Percentiles rank a stretch among this genome's conserved stretches.
Evolutionary conservation across 2,888 invertebrate genomes (phyloP).

Genomic region (Auanema sp.): DNA sequence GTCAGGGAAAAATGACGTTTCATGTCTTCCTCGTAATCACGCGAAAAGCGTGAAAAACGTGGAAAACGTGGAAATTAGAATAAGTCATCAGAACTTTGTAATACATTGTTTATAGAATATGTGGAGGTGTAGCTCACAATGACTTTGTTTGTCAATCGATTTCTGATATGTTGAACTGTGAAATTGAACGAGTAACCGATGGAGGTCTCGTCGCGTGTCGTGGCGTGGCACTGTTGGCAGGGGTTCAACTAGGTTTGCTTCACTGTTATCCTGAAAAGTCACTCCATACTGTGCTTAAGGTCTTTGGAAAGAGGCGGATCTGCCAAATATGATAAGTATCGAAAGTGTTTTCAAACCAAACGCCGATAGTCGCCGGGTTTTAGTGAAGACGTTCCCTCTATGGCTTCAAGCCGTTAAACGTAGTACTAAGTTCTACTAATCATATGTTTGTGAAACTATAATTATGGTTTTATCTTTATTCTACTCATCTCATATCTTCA

Average conservation of each 20-base stretch:
- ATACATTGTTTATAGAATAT: constrained; percentile 72
- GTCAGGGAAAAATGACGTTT: background rate
- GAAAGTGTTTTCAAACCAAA: constrained; percentile 41
- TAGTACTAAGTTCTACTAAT: constrained; percentile 42
- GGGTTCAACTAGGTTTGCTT: constrained; percentile 75
- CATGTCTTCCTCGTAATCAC: background rate
- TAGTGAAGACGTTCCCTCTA: constrained; percentile 35
- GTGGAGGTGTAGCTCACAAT: constrained; percentile 94
- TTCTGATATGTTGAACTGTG: constrained; percentile 78
- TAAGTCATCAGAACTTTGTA: too few relatives aligned
- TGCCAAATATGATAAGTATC: constrained; percentile 33
- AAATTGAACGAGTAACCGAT: constrained; percentile 76
- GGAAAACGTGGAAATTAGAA: too few relatives aligned
- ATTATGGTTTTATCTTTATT: too few relatives aligned
- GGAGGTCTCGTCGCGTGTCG: constrained; percentile 73
- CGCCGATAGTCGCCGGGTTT: constrained; percentile 8
- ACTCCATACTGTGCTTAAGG: constrained; percentile 24
- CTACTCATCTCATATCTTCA: too few relatives aligned
- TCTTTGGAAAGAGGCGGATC: constrained; percentile 37
- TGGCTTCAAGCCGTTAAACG: constrained; percentile 49
- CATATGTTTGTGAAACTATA: constrained; percentile 1
- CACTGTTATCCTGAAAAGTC: background rate
- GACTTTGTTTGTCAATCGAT: constrained; percentile 86
- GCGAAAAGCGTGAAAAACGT: background rate
- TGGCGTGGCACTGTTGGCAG: constrained; percentile 85